Percentiles rank a stretch among this genome's conserved stretches.
Conservation (phyloP, 2,797 vertebrate species). For the Muraenolepis orangiensis region DNA sequence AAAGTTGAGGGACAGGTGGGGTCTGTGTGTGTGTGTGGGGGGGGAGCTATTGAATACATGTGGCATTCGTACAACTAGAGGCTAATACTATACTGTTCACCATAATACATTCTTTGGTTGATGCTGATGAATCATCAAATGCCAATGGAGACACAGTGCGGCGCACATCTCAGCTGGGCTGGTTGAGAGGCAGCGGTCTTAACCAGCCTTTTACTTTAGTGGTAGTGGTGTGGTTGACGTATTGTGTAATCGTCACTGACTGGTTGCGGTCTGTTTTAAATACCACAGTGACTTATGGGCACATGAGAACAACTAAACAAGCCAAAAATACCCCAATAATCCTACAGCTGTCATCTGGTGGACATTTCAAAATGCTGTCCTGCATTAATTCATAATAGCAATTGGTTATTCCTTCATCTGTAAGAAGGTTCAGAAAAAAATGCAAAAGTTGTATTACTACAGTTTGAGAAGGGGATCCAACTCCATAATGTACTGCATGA, state of each 20-base stretch:
- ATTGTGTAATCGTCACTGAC: not conserved
- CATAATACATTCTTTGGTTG: no score
- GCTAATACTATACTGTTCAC: not conserved
- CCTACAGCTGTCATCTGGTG: not conserved
- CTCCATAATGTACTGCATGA: conserved; percentile 84
- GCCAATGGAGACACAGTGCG: no score
- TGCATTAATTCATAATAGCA: not conserved
- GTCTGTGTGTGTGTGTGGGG: not conserved
- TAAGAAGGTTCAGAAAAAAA: not conserved
- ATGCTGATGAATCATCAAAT: no score
- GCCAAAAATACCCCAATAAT: not conserved
- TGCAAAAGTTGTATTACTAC: conserved; percentile 38
- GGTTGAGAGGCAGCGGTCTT: no score
- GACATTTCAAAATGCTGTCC: not conserved
- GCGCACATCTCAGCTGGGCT: not conserved
- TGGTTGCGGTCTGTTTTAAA: not conserved
- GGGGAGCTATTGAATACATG: not conserved
- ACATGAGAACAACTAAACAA: not conserved
- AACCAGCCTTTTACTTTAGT: no score
- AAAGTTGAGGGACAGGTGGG: not conserved
- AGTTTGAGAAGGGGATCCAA: conserved; percentile 85
- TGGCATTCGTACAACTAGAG: not conserved
- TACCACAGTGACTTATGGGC: not conserved
- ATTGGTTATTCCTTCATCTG: not conserved
- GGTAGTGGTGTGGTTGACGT: not conserved